Evolutionary conservation across 2,888 invertebrate genomes (phyloP).

Genomic region (Cataglyphis rosenhaueri): DNA sequence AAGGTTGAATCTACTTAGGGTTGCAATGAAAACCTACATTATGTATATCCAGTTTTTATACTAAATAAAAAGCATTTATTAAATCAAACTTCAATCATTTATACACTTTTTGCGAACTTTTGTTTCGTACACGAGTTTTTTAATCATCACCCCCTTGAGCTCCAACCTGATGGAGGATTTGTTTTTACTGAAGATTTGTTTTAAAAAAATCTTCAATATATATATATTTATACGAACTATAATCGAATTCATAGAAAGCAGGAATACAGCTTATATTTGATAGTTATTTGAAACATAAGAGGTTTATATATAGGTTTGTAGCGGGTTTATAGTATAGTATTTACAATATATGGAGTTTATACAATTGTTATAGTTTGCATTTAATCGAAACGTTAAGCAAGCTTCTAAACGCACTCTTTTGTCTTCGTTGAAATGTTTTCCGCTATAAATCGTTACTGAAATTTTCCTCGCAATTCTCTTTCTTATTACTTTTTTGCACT

Average conservation of each 20-base stretch:
- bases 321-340: background rate
- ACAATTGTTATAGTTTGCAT: background rate
- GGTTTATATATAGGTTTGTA: background rate
- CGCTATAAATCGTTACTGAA: background rate
- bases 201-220: background rate
- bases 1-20: background rate
- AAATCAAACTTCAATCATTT: background rate
- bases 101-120: background rate
- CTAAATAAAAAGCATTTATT: background rate
- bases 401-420: background rate
- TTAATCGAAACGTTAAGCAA: conserved; percentile 6
- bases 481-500: background rate
- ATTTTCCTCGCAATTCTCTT: background rate
- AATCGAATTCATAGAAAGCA: background rate
- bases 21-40: background rate
- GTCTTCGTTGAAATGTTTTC: background rate
- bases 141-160: background rate
- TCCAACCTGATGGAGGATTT: background rate
- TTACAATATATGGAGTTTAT: background rate
- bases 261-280: background rate
- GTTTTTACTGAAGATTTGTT: background rate
- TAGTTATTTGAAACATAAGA: background rate
- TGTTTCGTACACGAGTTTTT: background rate
- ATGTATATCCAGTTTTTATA: background rate
- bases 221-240: background rate